Percentiles rank a stretch among this genome's conserved stretches.
Evolutionary conservation across 2,888 invertebrate species (phyloP).

Genomic region (Erpobdella octoculata): DNA sequence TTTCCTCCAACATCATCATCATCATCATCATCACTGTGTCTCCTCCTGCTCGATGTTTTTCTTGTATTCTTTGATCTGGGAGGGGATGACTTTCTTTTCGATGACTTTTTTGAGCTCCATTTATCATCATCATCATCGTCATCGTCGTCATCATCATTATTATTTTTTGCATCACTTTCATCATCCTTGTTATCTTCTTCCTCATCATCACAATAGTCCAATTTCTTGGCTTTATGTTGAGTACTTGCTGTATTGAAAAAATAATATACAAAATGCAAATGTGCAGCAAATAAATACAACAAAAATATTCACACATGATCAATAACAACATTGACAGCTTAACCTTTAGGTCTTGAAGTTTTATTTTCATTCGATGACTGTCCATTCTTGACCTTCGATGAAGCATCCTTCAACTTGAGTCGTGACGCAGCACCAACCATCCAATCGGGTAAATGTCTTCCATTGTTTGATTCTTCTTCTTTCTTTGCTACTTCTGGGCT

Average conservation of each 20-base stretch:
- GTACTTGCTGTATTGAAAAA: background rate
- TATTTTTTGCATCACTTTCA: constrained; percentile 10
- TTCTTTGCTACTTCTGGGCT: no score
- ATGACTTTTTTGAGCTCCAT: constrained; percentile 23
- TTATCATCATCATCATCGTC: constrained; percentile 28
- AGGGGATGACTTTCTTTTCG: background rate
- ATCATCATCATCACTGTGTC: constrained; percentile 26
- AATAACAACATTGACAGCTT: background rate
- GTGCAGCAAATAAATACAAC: background rate
- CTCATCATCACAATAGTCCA: constrained; percentile 20
- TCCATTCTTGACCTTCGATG: constrained; percentile 4
- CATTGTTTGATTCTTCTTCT: background rate
- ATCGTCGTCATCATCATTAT: constrained; percentile 35
- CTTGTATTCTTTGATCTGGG: constrained; percentile 7
- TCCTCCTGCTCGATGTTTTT: constrained; percentile 20
- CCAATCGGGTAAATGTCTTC: constrained; percentile 18
- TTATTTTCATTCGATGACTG: background rate
- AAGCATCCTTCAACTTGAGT: background rate
- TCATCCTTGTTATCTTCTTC: constrained; percentile 18
- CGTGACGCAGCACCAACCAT: constrained; percentile 15
- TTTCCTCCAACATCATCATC: constrained; percentile 25
- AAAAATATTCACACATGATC: background rate
- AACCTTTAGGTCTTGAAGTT: background rate
- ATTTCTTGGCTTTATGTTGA: constrained; percentile 1
- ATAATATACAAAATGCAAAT: background rate